Conservation (phyloP, 1,140 invertebrate genomes). For the Rhysida immarginata region DNA sequence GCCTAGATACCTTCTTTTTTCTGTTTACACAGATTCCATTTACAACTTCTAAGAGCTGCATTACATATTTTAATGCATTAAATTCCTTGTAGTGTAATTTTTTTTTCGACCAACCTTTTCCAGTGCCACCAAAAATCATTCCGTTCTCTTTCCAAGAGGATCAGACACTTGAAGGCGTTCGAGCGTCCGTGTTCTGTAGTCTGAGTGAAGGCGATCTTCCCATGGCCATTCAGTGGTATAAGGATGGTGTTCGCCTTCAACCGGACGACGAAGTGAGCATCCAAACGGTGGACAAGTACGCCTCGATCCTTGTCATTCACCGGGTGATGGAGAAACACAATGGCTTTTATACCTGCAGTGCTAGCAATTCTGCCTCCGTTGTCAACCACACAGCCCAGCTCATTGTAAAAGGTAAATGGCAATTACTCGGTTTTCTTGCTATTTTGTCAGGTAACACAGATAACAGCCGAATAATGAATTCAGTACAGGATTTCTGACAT, state of each 20-base stretch:
- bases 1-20: too few relatives aligned
- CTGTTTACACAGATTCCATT: too few relatives aligned
- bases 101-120: too few relatives aligned
- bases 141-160: slow-evolving; percentile 18
- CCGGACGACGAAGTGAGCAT: slow-evolving; percentile 17
- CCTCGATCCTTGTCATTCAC: slow-evolving; percentile 18
- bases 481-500: too few relatives aligned
- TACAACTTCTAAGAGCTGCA: too few relatives aligned
- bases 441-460: too few relatives aligned
- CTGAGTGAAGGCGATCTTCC: slow-evolving; percentile 29
- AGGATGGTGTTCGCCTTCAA: slow-evolving; percentile 30
- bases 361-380: slow-evolving; percentile 17
- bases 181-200: slow-evolving; percentile 27
- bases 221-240: slow-evolving; percentile 34
- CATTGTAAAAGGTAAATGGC: slow-evolving; percentile 18
- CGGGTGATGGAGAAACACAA: slow-evolving; percentile 13
- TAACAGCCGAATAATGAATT: too few relatives aligned
- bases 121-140: slow-evolving; percentile 22
- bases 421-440: too few relatives aligned
- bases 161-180: slow-evolving; percentile 17
- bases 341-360: slow-evolving; percentile 22
- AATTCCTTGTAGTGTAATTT: too few relatives aligned
- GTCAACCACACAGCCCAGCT: slow-evolving; percentile 16
- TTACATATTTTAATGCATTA: too few relatives aligned
- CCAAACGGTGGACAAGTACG: slow-evolving; percentile 22